Base-by-base conservation (phyloP, 2,888 invertebrate species). In the Lithosia quadra region DNA sequence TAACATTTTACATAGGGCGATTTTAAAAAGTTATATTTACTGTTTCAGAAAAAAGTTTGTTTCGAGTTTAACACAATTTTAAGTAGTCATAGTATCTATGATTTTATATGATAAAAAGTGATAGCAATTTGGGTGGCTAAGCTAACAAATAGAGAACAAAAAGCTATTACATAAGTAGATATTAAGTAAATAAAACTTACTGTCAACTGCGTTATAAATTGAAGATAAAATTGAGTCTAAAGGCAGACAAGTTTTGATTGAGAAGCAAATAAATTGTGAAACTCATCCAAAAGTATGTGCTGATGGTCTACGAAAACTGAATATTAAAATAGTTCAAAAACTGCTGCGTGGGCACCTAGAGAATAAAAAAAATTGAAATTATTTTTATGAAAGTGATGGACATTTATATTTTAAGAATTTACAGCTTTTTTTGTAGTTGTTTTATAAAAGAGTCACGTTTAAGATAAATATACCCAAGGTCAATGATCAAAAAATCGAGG, bases 181-280 rank as follows among this genome's bases (percentile, higher is more conserved):
- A 28, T 28, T 2, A 2, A 28, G 5, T 34, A 34, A 34, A 34
- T 7, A 10, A 34, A 34, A 28, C 28, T 28, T 7, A 43, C 49
- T 49, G 8, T 49, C n/a, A 49, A 60, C 15, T 24, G 18, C 9
- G 18, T 18, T 22, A 60, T 49, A 49, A 60, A 49, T 55, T 55
- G 34, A 13, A 21, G 22, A 36, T 15, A 22, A n/a, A 22, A 24
- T 24, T 56, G 22, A 15, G 15, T 43, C 61, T 58, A 39, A 61
- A 68, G 60, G 62, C 69, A 63, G 15, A 70, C 76, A 71, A 49
- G 49, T 74, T 82, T 75, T 75, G 75, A 81, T 83, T 77, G 76
- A 80, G 78, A 73, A 78, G 68, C 67, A 70, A 81, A 83, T 83
- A 82, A 75, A 75, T 75, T 67, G 72, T 69, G 67, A 66, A 77